Evolutionary conservation across 2,797 vertebrate genomes (phyloP).

Genomic region (Phrynocephalus forsythii): DNA sequence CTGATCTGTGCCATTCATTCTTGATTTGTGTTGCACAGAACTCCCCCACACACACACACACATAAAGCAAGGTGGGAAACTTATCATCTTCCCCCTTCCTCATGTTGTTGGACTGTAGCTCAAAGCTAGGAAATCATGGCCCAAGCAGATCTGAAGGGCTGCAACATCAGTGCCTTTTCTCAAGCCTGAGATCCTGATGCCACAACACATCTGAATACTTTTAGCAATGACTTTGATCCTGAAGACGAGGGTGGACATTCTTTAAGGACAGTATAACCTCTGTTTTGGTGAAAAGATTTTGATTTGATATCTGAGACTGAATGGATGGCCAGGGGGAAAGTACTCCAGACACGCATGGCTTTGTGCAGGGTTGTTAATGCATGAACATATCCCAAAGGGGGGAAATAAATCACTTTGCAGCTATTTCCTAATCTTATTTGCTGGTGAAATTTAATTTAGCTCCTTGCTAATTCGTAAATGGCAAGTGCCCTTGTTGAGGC

Average conservation of each 20-base stretch:
- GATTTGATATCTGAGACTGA: conserved; percentile 32
- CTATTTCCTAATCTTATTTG: conserved; percentile 62
- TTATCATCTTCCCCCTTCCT: too few species aligned
- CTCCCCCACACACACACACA: too few species aligned
- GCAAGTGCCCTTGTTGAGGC: conserved; percentile 56
- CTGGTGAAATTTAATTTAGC: conserved; percentile 60
- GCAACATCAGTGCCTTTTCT: not conserved
- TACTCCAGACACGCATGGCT: conserved; percentile 53
- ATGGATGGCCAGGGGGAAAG: conserved; percentile 52
- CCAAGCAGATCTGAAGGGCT: not conserved
- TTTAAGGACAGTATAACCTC: not conserved
- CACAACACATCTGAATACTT: not conserved
- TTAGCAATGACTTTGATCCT: not conserved
- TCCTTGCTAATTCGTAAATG: conserved; percentile 57
- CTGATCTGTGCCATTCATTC: too few species aligned
- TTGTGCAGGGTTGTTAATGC: conserved; percentile 57
- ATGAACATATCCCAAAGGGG: conserved; percentile 41
- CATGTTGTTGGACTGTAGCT: too few species aligned
- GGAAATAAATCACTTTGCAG: conserved; percentile 47
- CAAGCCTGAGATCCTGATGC: not conserved
- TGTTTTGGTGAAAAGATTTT: not conserved
- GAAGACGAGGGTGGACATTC: not conserved
- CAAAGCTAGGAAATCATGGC: not conserved
- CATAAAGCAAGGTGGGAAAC: too few species aligned
- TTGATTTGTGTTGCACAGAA: too few species aligned